Evolutionary conservation across 2,113 vertebrate species (phyloP).

Genomic region (Pachyramphus minor): DNA sequence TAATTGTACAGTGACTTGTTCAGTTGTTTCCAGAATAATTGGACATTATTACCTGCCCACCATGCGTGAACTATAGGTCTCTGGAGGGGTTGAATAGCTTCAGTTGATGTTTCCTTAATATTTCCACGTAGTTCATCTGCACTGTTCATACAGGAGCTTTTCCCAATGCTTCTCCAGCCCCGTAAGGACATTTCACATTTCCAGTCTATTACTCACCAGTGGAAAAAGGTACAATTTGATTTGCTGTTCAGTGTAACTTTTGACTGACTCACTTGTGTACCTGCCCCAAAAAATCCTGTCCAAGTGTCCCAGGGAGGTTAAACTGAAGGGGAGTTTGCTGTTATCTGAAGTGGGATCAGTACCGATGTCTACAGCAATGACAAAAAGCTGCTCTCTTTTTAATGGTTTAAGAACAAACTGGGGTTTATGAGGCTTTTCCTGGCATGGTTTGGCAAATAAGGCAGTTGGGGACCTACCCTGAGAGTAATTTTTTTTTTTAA

Average conservation of each 20-base stretch:
- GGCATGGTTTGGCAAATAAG: background rate
- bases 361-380: background rate
- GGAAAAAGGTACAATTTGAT: slow-evolving; percentile 24
- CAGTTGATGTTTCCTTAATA: slow-evolving; percentile 60
- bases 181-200: slow-evolving; percentile 59
- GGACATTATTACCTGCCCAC: slow-evolving; percentile 72
- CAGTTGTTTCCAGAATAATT: slow-evolving; percentile 68
- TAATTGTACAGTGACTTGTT: slow-evolving; percentile 66
- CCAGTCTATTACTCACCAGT: slow-evolving; percentile 44
- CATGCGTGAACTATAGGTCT: slow-evolving; percentile 69
- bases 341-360: background rate
- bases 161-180: slow-evolving; percentile 65
- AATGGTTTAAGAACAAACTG: background rate
- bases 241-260: background rate
- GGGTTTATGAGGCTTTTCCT: background rate
- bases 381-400: background rate
- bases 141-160: slow-evolving; percentile 17
- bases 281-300: background rate
- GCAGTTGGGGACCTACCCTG: background rate
- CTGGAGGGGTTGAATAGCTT: slow-evolving; percentile 58
- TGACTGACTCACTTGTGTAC: background rate
- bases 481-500: background rate
- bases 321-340: background rate
- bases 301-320: background rate
- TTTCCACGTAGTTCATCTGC: slow-evolving; percentile 63